Evolutionary conservation across 2,888 invertebrate species (phyloP).

Genomic region (Harpalus rubripes): DNA sequence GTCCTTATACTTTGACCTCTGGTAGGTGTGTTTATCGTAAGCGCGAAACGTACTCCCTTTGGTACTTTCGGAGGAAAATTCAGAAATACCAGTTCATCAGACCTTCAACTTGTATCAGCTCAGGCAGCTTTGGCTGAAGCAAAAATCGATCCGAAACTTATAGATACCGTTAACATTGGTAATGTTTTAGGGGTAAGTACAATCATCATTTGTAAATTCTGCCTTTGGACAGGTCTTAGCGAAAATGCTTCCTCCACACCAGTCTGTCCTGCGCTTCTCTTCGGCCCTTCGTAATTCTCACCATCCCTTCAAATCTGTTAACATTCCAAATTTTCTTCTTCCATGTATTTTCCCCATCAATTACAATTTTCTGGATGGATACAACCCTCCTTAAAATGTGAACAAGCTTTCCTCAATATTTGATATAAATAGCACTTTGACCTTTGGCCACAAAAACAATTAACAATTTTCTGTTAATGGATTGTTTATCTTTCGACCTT

Average conservation of each 20-base stretch:
- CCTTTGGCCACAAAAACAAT: neutral
- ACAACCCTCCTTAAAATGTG: too few species aligned
- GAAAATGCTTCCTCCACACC: too few species aligned
- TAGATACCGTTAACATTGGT: constrained; percentile 94
- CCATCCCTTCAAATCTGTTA: neutral
- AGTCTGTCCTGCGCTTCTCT: too few species aligned
- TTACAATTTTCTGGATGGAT: too few species aligned
- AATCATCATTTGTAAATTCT: neutral
- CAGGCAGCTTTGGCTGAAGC: constrained; percentile 89
- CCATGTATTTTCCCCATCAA: too few species aligned
- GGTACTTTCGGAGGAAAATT: constrained; percentile 95
- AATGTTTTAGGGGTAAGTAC: constrained; percentile 89
- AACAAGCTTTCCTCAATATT: too few species aligned
- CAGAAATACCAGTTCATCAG: constrained; percentile 85
- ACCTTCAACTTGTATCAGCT: constrained; percentile 90
- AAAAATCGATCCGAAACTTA: constrained; percentile 89
- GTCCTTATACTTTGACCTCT: constrained; percentile 29
- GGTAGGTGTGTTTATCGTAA: constrained; percentile 93
- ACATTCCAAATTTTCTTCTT: too few species aligned
- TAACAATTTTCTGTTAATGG: neutral
- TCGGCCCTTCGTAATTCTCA: too few species aligned
- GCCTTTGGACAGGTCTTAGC: too few species aligned
- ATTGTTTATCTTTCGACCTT: neutral
- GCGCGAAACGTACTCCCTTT: constrained; percentile 97
- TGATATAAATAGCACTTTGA: neutral